phyloP scores from a whole-genome alignment of 2,113 vertebrate species.

The Eira barbara region DNA sequence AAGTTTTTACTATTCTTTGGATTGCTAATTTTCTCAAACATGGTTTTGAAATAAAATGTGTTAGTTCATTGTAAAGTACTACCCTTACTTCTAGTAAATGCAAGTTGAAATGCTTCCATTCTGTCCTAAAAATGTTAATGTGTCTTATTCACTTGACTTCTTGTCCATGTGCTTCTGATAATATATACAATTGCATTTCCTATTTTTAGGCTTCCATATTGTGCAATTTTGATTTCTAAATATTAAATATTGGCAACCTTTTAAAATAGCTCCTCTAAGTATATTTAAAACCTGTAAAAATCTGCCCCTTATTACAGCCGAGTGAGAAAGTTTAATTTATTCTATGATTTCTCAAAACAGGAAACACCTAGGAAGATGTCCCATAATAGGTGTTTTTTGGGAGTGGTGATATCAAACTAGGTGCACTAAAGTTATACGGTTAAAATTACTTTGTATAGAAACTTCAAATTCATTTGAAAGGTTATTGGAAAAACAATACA shows the following conservation, averaged over 20 bases:
- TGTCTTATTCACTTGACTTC: background rate
- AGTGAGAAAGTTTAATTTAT: background rate
- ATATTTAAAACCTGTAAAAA: background rate
- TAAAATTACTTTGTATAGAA: conserved; percentile 27
- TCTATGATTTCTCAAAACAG: background rate
- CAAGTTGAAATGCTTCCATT: conserved; percentile 14
- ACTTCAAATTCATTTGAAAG: conserved; percentile 4
- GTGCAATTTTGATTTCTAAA: background rate
- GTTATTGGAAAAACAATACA: background rate
- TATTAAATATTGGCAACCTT: background rate
- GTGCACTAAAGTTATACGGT: background rate
- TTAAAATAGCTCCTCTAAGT: conserved; percentile 4
- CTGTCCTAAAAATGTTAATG: background rate
- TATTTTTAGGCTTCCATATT: background rate
- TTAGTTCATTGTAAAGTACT: background rate
- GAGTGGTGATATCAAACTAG: background rate
- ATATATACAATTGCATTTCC: background rate
- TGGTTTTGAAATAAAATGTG: background rate
- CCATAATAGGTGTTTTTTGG: background rate
- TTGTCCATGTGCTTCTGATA: background rate
- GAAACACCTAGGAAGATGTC: background rate
- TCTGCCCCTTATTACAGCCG: background rate
- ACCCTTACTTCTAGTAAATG: background rate
- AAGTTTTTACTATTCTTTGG: conserved; percentile 36
- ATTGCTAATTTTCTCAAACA: background rate